Base-by-base conservation (phyloP, 2,797 vertebrate species). In the Pampus argenteus region DNA sequence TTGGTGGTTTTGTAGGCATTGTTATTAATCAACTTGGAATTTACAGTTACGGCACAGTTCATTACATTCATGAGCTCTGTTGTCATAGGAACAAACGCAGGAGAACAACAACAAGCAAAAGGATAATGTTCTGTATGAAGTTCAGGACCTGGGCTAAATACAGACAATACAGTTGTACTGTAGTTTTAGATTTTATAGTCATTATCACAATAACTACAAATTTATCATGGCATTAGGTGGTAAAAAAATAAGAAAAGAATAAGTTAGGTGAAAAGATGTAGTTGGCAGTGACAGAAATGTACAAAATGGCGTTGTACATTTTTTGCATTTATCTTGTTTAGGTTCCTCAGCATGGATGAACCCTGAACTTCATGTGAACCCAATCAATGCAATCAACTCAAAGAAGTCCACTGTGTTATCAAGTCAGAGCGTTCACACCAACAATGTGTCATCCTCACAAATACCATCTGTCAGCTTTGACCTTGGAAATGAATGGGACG, bases 381-480 rank as follows among this genome's bases (percentile, higher is more conserved):
- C 72, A 52, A 66, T 26, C 9, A 70, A 42, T 10, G 47, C 44
- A 10, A 11, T 38, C 61, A 11, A 60, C 42, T 9, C 74, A 11
- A 47, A 65, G n/a, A 67, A 11, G 31, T 49, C 58, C 15, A 22
- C 49, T 14, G 9, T 7, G 4, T 23, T 23, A 2, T 60, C 80
- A 22, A 31, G 63, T 44, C 63, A 74, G 26, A 50, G 14, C 9
- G 1, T 10, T 55, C 13, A 2, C 38, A 28, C 18, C 15, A 9
- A 58, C 48, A 34, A 36, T 6, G 38, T 23, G 28, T 68, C 56
- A 44, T 57, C 49, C 29, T 40, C 57, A 42, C 81, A 67, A 52
- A 78, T 82, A 70, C 90, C 93, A 17, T 84, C 89, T 75, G 89
- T 96, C 76, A 94, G 82, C 87, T 97, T 96, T 85, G 96, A 98